A percentile compares a stretch with the other conserved stretches of the same genome.
phyloP scores from a whole-genome alignment of 2,888 invertebrate genomes.

The Philonicus albiceps region DNA sequence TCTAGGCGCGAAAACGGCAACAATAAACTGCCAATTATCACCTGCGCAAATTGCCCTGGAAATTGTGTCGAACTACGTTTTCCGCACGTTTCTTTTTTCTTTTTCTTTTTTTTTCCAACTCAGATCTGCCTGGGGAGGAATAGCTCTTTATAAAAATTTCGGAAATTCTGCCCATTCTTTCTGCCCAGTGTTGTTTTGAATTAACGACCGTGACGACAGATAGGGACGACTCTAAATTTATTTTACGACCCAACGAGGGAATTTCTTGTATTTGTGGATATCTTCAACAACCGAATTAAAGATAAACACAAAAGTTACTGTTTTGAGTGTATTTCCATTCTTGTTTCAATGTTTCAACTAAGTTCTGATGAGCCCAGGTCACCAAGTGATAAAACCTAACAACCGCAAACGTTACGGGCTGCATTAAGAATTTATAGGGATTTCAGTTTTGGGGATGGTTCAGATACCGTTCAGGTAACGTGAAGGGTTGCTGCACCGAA shows the following conservation, averaged over 20 bases:
- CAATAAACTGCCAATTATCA: not conserved
- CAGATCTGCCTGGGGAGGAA: not conserved
- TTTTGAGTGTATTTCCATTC: not conserved
- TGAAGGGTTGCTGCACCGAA: not conserved
- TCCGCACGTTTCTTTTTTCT: not conserved
- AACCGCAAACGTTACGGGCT: not conserved
- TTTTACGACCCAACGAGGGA: not conserved
- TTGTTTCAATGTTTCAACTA: not conserved
- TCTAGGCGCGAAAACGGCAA: not conserved
- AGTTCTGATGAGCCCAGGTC: not conserved
- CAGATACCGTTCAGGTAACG: not conserved
- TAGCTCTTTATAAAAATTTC: not conserved
- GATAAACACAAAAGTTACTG: not conserved
- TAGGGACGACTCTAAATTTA: not conserved
- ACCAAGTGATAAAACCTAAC: not conserved
- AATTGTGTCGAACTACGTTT: not conserved
- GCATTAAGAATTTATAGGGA: not conserved
- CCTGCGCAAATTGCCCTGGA: not conserved
- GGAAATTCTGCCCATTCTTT: not conserved
- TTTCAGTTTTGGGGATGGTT: not conserved
- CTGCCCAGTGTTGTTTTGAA: not conserved
- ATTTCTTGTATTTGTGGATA: not conserved
- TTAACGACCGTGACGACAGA: not conserved
- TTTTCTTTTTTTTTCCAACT: not conserved
- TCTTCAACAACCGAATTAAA: not conserved